Conservation (phyloP, 2,797 vertebrate genomes). For the Micromesistius poutassou region DNA sequence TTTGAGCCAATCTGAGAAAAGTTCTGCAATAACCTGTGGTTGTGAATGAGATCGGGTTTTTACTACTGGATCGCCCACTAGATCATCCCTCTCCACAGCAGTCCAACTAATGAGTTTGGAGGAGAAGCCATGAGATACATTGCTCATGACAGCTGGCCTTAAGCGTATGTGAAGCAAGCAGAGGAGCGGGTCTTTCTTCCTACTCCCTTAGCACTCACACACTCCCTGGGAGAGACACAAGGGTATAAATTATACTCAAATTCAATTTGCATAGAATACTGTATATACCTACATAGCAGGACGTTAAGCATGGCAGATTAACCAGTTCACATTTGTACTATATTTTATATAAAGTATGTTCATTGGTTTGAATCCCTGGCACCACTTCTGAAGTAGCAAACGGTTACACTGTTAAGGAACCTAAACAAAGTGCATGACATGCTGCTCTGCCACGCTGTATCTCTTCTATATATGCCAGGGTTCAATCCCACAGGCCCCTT, state of each 20-base stretch:
- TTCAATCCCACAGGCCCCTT: not conserved
- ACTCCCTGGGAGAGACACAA: not conserved
- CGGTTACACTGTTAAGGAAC: not conserved
- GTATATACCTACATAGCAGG: not conserved
- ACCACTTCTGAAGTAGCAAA: not conserved
- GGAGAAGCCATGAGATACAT: not conserved
- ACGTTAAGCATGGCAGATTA: not conserved
- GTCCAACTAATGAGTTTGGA: not conserved
- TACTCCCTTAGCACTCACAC: not conserved
- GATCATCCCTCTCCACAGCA: not conserved
- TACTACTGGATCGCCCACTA: not conserved
- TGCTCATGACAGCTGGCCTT: not conserved
- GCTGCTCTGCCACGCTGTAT: constrained; percentile 19
- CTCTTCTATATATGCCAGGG: not conserved
- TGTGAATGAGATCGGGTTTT: not conserved
- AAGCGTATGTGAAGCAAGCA: not conserved
- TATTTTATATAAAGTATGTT: not conserved
- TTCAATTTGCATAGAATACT: not conserved
- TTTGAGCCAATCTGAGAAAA: not conserved
- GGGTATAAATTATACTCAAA: not conserved
- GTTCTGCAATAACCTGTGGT: not conserved
- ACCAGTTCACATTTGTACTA: not conserved
- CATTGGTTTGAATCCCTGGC: not conserved
- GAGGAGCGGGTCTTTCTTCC: not conserved
- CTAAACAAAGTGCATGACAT: not conserved